These are phyloP conservation scores for Nemotelus nigrinus DNA, from an alignment of 2,888 invertebrate species.

Conservation along the genomic window DNA sequence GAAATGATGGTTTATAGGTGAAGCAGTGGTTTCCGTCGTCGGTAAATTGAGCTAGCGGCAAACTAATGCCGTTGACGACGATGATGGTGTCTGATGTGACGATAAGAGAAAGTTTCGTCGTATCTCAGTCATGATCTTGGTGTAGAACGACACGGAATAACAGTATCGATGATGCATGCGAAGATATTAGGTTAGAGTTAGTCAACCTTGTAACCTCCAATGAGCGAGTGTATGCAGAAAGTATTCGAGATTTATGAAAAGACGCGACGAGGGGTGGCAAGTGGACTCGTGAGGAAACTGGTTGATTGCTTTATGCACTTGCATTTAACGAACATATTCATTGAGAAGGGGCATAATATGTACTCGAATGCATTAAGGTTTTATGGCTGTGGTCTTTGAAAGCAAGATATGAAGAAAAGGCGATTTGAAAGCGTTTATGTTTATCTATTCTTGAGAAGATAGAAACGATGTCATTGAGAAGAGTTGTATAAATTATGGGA, in stretches of 20 bases:
- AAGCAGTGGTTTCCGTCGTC: no score
- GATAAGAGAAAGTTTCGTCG: slow-evolving; percentile 37
- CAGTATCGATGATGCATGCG: slow-evolving; percentile 12
- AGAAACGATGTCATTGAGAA: no score
- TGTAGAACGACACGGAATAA: slow-evolving; percentile 9
- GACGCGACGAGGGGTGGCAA: not conserved
- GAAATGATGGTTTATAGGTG: not conserved
- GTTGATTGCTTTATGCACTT: not conserved
- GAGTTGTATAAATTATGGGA: no score
- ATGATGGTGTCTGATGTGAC: not conserved
- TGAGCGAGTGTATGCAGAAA: not conserved
- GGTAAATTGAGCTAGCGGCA: no score
- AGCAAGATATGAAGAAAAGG: no score
- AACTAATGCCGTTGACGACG: not conserved
- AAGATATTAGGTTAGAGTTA: not conserved
- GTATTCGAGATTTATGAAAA: not conserved
- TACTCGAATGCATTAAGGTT: no score
- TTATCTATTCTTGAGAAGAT: no score
- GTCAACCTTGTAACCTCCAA: slow-evolving; percentile 23
- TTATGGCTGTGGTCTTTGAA: no score
- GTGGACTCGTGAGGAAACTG: not conserved
- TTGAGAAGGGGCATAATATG: no score
- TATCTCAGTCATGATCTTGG: slow-evolving; percentile 24
- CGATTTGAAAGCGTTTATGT: no score
- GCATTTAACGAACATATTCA: no score